Percentiles rank a stretch among this genome's conserved stretches.
phyloP scores from a whole-genome alignment of 2,113 vertebrate species.

The Xiphophorus maculatus region DNA sequence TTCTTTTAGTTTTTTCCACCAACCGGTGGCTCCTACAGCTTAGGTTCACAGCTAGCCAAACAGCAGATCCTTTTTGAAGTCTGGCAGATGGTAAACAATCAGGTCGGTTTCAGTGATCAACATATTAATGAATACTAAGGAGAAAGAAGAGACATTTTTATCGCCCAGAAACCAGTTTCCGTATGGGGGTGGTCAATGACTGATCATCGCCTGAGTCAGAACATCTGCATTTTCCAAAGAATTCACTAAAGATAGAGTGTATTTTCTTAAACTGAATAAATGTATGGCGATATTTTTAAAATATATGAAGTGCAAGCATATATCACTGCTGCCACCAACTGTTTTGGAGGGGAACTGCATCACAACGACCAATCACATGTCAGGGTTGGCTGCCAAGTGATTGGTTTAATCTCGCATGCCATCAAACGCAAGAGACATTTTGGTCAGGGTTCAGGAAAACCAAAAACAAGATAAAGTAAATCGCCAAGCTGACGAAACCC shows the following conservation, averaged over 20 bases:
- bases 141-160: neutral
- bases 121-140: neutral
- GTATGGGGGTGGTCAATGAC: no score
- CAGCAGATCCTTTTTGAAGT: neutral
- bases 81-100: neutral
- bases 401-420: conserved; percentile 16
- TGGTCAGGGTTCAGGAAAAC: conserved; percentile 11
- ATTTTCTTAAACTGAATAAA: no score
- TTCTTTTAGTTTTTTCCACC: neutral
- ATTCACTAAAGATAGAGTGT: no score
- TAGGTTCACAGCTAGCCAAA: neutral
- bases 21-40: neutral
- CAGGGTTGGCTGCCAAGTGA: no score
- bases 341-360: no score
- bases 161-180: neutral
- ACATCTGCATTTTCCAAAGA: no score
- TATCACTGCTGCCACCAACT: no score
- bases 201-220: no score
- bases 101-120: neutral
- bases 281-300: no score
- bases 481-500: conserved; percentile 12
- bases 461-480: neutral
- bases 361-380: no score
- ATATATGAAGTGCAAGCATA: no score
- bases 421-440: conserved; percentile 22